These are phyloP conservation scores for Ephialtes manifestator DNA, from an alignment of 2,888 invertebrate species.

Conservation along the genomic window DNA sequence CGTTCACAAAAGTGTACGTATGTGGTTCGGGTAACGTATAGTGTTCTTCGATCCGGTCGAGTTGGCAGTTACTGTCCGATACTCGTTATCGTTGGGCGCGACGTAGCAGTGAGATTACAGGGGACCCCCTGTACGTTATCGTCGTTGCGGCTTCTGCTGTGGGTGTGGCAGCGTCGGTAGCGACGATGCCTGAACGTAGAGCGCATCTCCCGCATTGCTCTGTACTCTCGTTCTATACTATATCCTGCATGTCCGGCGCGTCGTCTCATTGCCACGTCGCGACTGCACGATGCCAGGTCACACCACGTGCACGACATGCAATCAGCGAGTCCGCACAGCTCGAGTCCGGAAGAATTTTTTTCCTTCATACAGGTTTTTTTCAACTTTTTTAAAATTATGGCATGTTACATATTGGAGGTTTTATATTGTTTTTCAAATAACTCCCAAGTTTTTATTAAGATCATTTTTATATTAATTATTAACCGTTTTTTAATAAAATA, in stretches of 20 bases:
- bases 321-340: constrained; percentile 19
- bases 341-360: constrained; percentile 16
- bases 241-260: constrained; percentile 25
- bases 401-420: not conserved
- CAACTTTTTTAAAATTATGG: not conserved
- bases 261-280: constrained; percentile 34
- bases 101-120: constrained; percentile 34
- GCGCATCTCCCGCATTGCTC: not conserved
- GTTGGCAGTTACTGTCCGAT: constrained; percentile 36
- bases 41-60: constrained; percentile 22
- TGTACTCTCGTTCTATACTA: not conserved
- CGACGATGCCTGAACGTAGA: constrained; percentile 7
- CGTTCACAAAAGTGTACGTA: not conserved
- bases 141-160: constrained; percentile 32
- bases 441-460: not conserved
- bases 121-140: constrained; percentile 34
- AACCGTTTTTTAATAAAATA: not conserved
- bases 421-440: not conserved
- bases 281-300: constrained; percentile 34
- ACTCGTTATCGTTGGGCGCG: constrained; percentile 47
- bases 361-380: not conserved
- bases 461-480: not conserved
- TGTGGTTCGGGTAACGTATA: not conserved
- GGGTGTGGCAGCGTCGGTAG: constrained; percentile 30
- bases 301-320: constrained; percentile 27